Evolutionary conservation across 2,888 invertebrate species (phyloP).

Genomic region (Spisula subtruncata): DNA sequence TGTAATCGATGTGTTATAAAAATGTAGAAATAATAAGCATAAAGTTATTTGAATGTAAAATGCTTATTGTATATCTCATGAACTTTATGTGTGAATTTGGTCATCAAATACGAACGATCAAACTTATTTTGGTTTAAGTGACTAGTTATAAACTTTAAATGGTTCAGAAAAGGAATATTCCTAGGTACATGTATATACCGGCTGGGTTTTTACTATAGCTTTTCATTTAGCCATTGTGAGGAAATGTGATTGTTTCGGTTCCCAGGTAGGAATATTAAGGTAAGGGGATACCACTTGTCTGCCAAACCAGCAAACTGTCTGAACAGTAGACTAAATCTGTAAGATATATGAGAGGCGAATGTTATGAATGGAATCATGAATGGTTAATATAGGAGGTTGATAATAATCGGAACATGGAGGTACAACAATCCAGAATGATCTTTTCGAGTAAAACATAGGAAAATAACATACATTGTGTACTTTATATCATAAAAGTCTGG

Average conservation of each 20-base stretch:
- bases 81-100: no score
- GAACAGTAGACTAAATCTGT: neutral
- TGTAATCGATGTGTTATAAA: no score
- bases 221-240: neutral
- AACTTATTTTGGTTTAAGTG: no score
- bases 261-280: neutral
- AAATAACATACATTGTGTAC: neutral
- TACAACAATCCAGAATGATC: neutral
- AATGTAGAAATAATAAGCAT: no score
- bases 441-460: neutral
- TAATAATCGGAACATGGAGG: neutral
- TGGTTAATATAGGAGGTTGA: neutral
- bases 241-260: neutral
- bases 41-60: no score
- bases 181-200: neutral
- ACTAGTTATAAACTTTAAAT: neutral
- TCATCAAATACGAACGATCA: no score
- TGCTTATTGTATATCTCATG: no score
- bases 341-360: neutral
- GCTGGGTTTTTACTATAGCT: neutral
- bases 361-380: neutral
- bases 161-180: neutral
- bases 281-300: neutral
- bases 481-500: no score
- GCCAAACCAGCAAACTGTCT: slow-evolving; percentile 3